phyloP scores from a whole-genome alignment of 2,113 vertebrate species.

The Himantopus leucocephalus region DNA sequence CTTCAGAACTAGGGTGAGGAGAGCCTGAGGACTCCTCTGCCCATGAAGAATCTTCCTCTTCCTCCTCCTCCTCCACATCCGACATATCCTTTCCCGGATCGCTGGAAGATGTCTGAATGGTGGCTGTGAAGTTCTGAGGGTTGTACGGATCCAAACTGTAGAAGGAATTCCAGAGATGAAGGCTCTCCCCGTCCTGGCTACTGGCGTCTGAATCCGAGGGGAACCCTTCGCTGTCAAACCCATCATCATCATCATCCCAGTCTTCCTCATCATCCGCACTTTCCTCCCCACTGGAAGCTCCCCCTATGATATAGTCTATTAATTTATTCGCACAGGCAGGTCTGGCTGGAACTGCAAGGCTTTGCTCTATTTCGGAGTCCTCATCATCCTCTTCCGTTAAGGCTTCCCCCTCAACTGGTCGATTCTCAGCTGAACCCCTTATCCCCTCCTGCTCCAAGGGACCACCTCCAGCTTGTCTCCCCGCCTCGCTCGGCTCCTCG shows the following conservation, averaged over 20 bases:
- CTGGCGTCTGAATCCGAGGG: slow-evolving; percentile 72
- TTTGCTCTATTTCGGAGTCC: not conserved
- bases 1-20: slow-evolving; percentile 9
- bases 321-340: slow-evolving; percentile 84
- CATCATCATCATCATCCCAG: slow-evolving; percentile 76
- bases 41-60: slow-evolving; percentile 13
- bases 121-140: slow-evolving; percentile 87
- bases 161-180: slow-evolving; percentile 84
- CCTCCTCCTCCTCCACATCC: not conserved
- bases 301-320: slow-evolving; percentile 94
- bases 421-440: not conserved
- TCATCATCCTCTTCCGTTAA: not conserved
- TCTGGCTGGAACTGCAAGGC: not conserved
- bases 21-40: slow-evolving; percentile 47
- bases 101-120: slow-evolving; percentile 67
- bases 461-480: not conserved
- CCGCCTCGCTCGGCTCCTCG: not conserved
- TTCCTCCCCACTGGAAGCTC: slow-evolving; percentile 78
- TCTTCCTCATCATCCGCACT: slow-evolving; percentile 64
- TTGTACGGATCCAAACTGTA: slow-evolving; percentile 85
- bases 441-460: not conserved
- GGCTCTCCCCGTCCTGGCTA: slow-evolving; percentile 67
- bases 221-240: slow-evolving; percentile 86
- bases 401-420: not conserved
- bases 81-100: not conserved